phyloP scores from a whole-genome alignment of 2,888 invertebrate genomes.

The Drosophila siamana region DNA sequence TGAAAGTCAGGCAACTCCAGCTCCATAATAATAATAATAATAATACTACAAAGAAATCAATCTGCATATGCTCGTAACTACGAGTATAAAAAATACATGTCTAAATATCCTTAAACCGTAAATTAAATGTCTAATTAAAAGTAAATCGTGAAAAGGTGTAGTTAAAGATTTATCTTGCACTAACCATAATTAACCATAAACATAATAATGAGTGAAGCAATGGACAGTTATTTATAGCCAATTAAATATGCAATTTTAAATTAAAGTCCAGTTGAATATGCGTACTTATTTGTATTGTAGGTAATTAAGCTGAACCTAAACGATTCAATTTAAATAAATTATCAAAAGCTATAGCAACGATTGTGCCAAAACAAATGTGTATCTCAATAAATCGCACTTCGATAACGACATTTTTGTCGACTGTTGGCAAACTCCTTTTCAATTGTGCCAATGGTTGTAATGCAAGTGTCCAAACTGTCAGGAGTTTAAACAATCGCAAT shows the following conservation, averaged over 20 bases:
- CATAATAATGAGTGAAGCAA: too few species aligned
- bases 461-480: constrained; percentile 62
- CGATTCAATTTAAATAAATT: not conserved
- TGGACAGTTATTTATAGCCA: not conserved
- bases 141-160: not conserved
- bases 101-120: not conserved
- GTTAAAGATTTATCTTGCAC: not conserved
- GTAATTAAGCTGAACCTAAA: not conserved
- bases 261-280: not conserved
- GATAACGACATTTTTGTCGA: constrained; percentile 30
- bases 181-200: not conserved
- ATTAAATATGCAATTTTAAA: not conserved
- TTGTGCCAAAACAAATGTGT: not conserved
- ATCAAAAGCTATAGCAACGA: not conserved
- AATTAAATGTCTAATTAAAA: not conserved
- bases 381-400: not conserved
- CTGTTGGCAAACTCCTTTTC: constrained; percentile 11
- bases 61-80: not conserved
- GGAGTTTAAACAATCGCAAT: constrained; percentile 46
- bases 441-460: constrained; percentile 16
- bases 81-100: not conserved
- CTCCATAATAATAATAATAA: too few species aligned
- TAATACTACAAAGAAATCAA: not conserved
- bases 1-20: not conserved
- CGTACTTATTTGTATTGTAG: not conserved